These are phyloP conservation scores for Polymixis flavicincta DNA, from an alignment of 2,888 invertebrate genomes.

Conservation along the genomic window DNA sequence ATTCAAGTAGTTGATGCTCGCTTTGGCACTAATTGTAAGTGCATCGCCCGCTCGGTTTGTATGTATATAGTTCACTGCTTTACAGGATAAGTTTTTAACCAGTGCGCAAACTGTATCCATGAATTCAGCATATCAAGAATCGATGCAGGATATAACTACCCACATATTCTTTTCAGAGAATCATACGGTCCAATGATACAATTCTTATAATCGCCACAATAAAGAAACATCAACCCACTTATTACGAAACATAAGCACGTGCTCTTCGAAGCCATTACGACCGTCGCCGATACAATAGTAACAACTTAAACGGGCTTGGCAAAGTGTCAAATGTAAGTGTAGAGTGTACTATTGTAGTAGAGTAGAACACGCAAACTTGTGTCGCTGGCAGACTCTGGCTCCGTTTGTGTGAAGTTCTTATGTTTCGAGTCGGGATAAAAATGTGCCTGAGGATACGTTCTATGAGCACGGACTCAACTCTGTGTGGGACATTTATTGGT, in stretches of 20 bases:
- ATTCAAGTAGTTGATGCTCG: constrained; percentile 23
- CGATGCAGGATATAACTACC: not conserved
- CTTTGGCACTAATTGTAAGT: constrained; percentile 27
- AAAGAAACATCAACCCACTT: constrained; percentile 23
- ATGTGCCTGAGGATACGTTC: not conserved
- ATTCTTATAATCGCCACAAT: constrained; percentile 27
- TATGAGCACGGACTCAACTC: constrained; percentile 8
- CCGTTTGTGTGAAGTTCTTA: not conserved
- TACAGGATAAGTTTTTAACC: too few relatives aligned
- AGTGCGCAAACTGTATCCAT: too few relatives aligned
- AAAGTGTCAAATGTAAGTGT: constrained; percentile 63
- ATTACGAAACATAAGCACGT: constrained; percentile 32
- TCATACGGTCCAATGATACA: constrained; percentile 13
- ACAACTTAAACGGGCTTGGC: constrained; percentile 56
- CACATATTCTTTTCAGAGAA: not conserved
- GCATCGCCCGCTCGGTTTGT: not conserved
- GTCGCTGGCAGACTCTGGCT: constrained; percentile 4
- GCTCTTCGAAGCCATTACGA: constrained; percentile 54
- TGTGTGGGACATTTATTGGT: constrained; percentile 25
- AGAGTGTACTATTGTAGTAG: constrained; percentile 34
- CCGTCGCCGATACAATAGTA: constrained; percentile 54
- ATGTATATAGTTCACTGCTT: not conserved
- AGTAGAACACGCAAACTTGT: constrained; percentile 22
- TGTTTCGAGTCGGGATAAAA: not conserved
- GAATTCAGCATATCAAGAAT: too few relatives aligned